These are phyloP conservation scores for Euleptes europaea DNA, from an alignment of 2,113 vertebrate species.

Conservation along the genomic window DNA sequence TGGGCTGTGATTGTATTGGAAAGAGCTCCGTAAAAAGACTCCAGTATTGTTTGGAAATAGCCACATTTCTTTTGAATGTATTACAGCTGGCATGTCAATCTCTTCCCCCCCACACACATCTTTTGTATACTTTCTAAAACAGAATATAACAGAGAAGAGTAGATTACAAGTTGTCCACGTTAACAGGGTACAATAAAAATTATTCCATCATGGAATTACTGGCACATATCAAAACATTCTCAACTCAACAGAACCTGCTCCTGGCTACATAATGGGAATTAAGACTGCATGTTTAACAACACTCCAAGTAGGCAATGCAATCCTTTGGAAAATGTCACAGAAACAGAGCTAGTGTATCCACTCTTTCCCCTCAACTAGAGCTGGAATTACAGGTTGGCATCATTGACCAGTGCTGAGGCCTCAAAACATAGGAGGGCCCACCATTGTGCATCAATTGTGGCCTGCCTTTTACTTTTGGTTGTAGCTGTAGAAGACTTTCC, in stretches of 20 bases:
- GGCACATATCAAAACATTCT: slow-evolving; percentile 34
- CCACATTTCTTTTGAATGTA: slow-evolving; percentile 4
- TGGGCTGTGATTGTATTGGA: neutral
- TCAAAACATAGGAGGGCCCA: too few relatives aligned
- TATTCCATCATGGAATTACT: slow-evolving; percentile 39
- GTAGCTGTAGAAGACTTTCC: too few relatives aligned
- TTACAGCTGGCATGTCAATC: neutral
- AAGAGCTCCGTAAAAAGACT: neutral
- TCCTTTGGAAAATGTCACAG: slow-evolving; percentile 25
- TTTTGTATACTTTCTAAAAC: slow-evolving; percentile 21
- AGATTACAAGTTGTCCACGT: slow-evolving; percentile 27
- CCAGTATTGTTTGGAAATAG: neutral
- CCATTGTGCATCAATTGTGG: too few relatives aligned
- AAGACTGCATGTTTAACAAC: neutral
- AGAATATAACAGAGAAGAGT: neutral
- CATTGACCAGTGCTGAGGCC: too few relatives aligned
- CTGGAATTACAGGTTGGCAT: too few relatives aligned
- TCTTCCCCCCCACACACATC: slow-evolving; percentile 3
- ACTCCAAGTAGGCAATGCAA: slow-evolving; percentile 32
- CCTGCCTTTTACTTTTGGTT: too few relatives aligned
- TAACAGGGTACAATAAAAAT: slow-evolving; percentile 22
- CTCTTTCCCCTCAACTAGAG: too few relatives aligned
- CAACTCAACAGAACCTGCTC: slow-evolving; percentile 45
- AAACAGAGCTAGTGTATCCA: neutral
- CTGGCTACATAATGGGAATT: slow-evolving; percentile 18